Evolutionary conservation across 2,113 vertebrate genomes (phyloP), one percentile per base, ranked within the genome.

Genomic region (Epinephelus cyanopodus): DNA sequence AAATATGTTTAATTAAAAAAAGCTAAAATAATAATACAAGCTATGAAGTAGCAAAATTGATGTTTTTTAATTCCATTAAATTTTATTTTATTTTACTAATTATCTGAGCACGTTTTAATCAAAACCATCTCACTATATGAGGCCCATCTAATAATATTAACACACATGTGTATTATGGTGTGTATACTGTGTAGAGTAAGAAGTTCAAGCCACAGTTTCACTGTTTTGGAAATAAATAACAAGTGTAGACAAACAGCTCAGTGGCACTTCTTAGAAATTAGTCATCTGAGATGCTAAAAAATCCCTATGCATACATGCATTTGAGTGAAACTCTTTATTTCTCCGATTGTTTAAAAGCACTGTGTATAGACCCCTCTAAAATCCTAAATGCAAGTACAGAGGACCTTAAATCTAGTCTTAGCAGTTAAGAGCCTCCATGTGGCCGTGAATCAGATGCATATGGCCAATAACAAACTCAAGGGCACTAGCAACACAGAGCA

Each of bases 391-490:
- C 6, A 1, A 57, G 3, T 52, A 73, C n/a, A 6, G 52, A 14
- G 33, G 42, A 74, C 5, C n/a, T 68, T 69, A 50, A 70, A 54
- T 71, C 50, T 18, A 25, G n/a, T 77, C 65, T 67, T 47, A 18
- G 57, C 67, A 42, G 47, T 76, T 79, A 74, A 39, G 47, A 84
- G 76, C 75, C 53, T 74, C 73, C 53, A 74, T 83, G 79, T 74
- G 77, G 82, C 56, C 15, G 42, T 74, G 70, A 87, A 87, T 87
- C 57, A 88, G 74, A 90, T 79, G 78, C 81, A 90, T 82, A 79
- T 81, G 84, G 58, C 66, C 90, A 95, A 94, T 93, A 94, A 94
- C 92, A 94, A 89, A 83, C 70, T 90, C 74, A 96, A 95, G 92
- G 93, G 74, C 93, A 92, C 71, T 89, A 91, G 89, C 53, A 89